Conservation (phyloP, 1,140 invertebrate genomes). For the Antheraea pernyi region DNA sequence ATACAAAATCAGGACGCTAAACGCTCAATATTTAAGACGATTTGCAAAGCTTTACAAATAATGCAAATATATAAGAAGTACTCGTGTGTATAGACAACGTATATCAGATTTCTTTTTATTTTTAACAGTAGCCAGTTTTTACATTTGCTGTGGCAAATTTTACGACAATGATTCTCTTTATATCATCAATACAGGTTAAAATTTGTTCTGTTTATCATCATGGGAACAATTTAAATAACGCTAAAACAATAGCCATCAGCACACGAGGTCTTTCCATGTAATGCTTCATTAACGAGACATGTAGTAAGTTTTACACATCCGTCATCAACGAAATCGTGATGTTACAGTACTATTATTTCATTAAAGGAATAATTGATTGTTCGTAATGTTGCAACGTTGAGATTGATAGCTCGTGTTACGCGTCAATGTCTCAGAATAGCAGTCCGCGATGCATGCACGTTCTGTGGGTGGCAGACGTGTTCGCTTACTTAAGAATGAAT, state of each 20-base stretch:
- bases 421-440: constrained; percentile 42
- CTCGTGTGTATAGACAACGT: no score
- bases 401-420: constrained; percentile 68
- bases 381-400: constrained; percentile 53
- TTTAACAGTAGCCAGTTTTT: no score
- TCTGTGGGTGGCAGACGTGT: constrained; percentile 45
- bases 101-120: no score
- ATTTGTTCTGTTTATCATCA: background rate
- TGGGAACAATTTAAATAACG: background rate
- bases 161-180: no score
- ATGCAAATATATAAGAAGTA: no score
- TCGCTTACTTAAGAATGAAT: constrained; percentile 18
- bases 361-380: constrained; percentile 70
- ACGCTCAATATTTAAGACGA: no score
- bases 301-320: constrained; percentile 15
- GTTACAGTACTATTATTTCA: constrained; percentile 57
- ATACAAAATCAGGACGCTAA: no score
- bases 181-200: no score
- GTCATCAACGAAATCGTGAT: constrained; percentile 45
- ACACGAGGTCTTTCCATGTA: background rate
- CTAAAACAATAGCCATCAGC: background rate
- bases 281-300: constrained; percentile 10
- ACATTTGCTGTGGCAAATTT: no score
- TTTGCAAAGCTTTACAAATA: no score
- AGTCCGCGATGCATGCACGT: constrained; percentile 22